phyloP scores from a whole-genome alignment of 2,888 invertebrate species.

The Apoderus coryli region DNA sequence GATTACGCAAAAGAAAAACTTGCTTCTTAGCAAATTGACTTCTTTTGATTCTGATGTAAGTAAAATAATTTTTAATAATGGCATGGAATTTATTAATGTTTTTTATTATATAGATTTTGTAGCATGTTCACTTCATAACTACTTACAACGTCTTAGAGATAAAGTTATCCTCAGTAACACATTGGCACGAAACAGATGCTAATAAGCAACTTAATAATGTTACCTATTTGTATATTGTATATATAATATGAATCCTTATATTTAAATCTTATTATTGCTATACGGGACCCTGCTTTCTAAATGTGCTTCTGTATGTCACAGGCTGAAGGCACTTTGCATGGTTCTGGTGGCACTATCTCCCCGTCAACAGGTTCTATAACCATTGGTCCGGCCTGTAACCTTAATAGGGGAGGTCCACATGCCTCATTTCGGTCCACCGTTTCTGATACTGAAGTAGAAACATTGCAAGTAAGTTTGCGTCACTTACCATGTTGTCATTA shows the following conservation, averaged over 20 bases:
- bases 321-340: conserved; percentile 48
- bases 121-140: neutral
- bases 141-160: too few relatives aligned
- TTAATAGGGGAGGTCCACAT: conserved; percentile 54
- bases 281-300: too few relatives aligned
- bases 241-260: too few relatives aligned
- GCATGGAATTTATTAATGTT: neutral
- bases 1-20: conserved; percentile 81
- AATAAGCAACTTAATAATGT: too few relatives aligned
- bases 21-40: conserved; percentile 71
- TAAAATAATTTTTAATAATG: too few relatives aligned
- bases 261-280: too few relatives aligned
- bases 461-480: conserved; percentile 71
- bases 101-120: neutral
- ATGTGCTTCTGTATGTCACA: too few relatives aligned
- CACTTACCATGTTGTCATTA: too few relatives aligned
- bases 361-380: conserved; percentile 69
- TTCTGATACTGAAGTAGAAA: conserved; percentile 87
- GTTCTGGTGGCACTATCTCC: conserved; percentile 41
- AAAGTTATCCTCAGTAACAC: too few relatives aligned
- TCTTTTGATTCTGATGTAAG: conserved; percentile 86
- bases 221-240: too few relatives aligned
- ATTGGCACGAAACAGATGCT: too few relatives aligned
- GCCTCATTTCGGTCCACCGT: conserved; percentile 78
- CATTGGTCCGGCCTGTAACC: conserved; percentile 55